These are phyloP conservation scores for Azemiops feae DNA, from an alignment of 2,113 vertebrate genomes.

Conservation along the genomic window DNA sequence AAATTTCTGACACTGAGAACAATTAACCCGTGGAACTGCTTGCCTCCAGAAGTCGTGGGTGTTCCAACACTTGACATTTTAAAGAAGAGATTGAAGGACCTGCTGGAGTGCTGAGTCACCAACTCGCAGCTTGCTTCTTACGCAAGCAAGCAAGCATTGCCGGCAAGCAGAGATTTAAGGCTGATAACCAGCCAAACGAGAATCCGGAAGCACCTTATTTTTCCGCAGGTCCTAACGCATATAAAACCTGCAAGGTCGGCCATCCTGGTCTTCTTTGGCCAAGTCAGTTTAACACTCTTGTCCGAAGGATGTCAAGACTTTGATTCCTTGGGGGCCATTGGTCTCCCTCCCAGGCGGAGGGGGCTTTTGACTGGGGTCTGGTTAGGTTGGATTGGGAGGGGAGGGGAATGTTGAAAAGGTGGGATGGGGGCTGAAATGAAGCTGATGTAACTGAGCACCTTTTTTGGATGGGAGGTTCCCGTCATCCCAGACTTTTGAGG, in stretches of 20 bases:
- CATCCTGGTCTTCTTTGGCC: background rate
- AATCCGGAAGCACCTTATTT: background rate
- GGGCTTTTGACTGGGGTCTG: background rate
- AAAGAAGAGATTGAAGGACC: background rate
- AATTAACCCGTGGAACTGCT: background rate
- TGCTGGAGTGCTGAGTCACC: background rate
- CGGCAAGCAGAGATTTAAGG: background rate
- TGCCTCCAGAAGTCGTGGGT: background rate
- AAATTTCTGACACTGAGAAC: background rate
- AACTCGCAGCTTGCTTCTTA: background rate
- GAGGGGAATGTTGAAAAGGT: background rate
- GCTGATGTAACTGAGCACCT: background rate
- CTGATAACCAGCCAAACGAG: background rate
- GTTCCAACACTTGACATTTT: no score
- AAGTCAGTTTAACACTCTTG: background rate
- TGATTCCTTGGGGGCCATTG: background rate
- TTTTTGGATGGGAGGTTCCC: background rate
- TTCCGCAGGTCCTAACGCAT: background rate
- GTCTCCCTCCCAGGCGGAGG: accelerated
- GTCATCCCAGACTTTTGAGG: background rate
- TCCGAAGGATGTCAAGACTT: background rate
- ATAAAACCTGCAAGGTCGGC: background rate
- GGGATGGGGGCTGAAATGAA: background rate
- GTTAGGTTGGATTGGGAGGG: background rate
- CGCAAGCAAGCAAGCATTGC: background rate